A percentile compares a stretch with the other conserved stretches of the same genome.
Conservation (phyloP, 2,888 invertebrate species). For the Gerris lacustris region DNA sequence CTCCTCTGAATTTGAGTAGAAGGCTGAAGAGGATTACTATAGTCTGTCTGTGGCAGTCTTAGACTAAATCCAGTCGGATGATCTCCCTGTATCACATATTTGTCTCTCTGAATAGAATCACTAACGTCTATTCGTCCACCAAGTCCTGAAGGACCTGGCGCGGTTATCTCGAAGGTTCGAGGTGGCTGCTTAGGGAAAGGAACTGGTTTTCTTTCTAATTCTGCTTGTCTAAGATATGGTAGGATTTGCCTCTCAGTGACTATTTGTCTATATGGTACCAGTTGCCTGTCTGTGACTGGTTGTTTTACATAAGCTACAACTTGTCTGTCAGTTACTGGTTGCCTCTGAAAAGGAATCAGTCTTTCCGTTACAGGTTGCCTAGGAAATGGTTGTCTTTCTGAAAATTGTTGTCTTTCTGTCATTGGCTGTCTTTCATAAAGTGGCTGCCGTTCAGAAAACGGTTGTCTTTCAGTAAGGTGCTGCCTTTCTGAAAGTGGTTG, state of each 20-base stretch:
- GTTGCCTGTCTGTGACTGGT: neutral
- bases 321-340: neutral
- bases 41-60: neutral
- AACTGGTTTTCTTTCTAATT: neutral
- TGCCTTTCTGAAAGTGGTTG: neutral
- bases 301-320: neutral
- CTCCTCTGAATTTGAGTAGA: neutral
- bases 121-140: neutral
- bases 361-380: neutral
- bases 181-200: neutral
- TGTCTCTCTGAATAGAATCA: neutral
- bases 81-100: neutral
- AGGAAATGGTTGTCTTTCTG: neutral
- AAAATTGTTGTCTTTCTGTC: neutral
- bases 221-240: neutral
- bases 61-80: neutral
- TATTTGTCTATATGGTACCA: neutral
- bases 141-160: neutral
- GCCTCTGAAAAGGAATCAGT: neutral
- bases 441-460: neutral
- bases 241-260: neutral
- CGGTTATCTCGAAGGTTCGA: neutral
- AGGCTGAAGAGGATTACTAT: neutral
- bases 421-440: neutral
- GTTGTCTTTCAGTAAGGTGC: neutral